Conservation (phyloP, 2,113 vertebrate genomes). For the Seriola aureovittata region DNA sequence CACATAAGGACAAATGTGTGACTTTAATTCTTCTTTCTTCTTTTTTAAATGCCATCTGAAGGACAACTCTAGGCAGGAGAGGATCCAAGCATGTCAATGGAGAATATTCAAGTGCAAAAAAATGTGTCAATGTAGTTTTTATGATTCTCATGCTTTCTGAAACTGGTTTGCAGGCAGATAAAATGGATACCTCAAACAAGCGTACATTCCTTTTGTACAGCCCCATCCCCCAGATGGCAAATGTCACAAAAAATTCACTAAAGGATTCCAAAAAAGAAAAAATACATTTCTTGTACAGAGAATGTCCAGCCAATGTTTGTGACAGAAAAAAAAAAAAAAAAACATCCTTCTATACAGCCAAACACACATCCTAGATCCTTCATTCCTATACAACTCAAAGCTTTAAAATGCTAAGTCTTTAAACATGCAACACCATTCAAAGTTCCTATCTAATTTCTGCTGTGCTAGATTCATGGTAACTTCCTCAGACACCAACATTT, state of each 20-base stretch:
- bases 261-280: constrained; percentile 55
- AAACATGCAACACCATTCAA: constrained; percentile 81
- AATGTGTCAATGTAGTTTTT: constrained; percentile 61
- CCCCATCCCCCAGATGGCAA: constrained; percentile 70
- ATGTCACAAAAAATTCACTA: constrained; percentile 60
- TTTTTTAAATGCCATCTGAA: constrained; percentile 50
- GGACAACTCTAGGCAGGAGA: constrained; percentile 59
- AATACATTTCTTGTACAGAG: constrained; percentile 70
- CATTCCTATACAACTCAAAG: constrained; percentile 80
- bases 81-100: constrained; percentile 62
- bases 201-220: constrained; percentile 76
- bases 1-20: constrained; percentile 56
- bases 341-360: constrained; percentile 66
- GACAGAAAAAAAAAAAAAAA: constrained; percentile 54
- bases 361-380: constrained; percentile 75
- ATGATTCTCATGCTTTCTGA: constrained; percentile 66
- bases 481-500: constrained; percentile 64
- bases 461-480: constrained; percentile 73
- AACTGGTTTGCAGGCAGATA: constrained; percentile 64
- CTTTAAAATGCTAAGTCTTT: constrained; percentile 73
- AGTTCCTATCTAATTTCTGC: constrained; percentile 76
- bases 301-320: constrained; percentile 76
- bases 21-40: constrained; percentile 27
- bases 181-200: constrained; percentile 71
- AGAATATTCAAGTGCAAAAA: constrained; percentile 79